Evolutionary conservation across 2,797 vertebrate species (phyloP).

Genomic region (Synanceia verrucosa): DNA sequence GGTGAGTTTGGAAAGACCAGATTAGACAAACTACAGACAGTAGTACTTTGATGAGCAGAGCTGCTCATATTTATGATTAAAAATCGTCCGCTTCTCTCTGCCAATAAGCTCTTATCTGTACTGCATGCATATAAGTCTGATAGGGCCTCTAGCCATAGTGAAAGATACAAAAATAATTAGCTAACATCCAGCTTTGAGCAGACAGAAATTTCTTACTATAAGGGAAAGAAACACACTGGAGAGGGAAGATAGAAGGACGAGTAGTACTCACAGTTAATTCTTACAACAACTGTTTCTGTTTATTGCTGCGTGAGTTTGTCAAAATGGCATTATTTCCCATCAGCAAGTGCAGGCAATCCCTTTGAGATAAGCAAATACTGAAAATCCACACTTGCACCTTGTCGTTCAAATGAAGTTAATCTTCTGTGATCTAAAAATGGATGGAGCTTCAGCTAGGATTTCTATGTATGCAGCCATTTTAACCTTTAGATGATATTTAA

Average conservation of each 20-base stretch:
- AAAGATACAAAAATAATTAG: slow-evolving; percentile 88
- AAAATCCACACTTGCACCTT: slow-evolving; percentile 60
- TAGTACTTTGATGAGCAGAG: slow-evolving; percentile 80
- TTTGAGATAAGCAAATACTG: slow-evolving; percentile 68
- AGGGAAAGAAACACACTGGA: slow-evolving; percentile 55
- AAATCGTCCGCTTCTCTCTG: slow-evolving; percentile 73
- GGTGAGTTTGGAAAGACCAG: slow-evolving; percentile 66
- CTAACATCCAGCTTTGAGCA: slow-evolving; percentile 83
- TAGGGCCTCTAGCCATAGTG: slow-evolving; percentile 80
- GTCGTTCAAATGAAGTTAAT: slow-evolving; percentile 57
- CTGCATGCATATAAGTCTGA: slow-evolving; percentile 81
- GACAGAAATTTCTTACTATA: slow-evolving; percentile 67
- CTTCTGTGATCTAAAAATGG: slow-evolving; percentile 54
- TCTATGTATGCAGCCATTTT: slow-evolving; percentile 19
- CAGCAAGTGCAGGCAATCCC: slow-evolving; percentile 51
- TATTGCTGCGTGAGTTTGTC: slow-evolving; percentile 48
- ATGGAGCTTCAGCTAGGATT: slow-evolving; percentile 30
- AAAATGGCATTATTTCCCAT: slow-evolving; percentile 46
- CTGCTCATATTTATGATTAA: slow-evolving; percentile 81
- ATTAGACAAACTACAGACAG: slow-evolving; percentile 78
- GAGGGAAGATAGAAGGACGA: slow-evolving; percentile 59
- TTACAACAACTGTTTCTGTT: slow-evolving; percentile 58
- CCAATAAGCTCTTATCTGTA: slow-evolving; percentile 82
- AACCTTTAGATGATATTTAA: slow-evolving; percentile 29
- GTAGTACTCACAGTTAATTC: slow-evolving; percentile 60